Conservation (phyloP, 2,113 vertebrate genomes). For the Dascyllus trimaculatus region DNA sequence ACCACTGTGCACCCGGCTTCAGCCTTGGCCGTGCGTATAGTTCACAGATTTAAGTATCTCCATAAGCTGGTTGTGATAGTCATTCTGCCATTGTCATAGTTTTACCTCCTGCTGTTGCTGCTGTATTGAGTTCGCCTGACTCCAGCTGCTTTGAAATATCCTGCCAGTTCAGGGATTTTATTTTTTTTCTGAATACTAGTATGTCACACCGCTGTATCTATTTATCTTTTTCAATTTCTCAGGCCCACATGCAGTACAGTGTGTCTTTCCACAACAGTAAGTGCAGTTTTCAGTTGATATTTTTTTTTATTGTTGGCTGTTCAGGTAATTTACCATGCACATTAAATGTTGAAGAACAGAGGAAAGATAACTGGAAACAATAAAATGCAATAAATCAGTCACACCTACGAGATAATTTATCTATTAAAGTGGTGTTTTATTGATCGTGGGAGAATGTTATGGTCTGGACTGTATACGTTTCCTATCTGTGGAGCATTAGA, state of each 20-base stretch:
- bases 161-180: slow-evolving; percentile 44
- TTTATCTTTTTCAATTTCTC: slow-evolving; percentile 51
- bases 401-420: slow-evolving; percentile 58
- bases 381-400: slow-evolving; percentile 71
- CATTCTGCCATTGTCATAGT: slow-evolving; percentile 66
- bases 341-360: slow-evolving; percentile 64
- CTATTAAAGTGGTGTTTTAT: slow-evolving; percentile 61
- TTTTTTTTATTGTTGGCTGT: slow-evolving; percentile 58
- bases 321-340: slow-evolving; percentile 60
- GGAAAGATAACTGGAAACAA: slow-evolving; percentile 62
- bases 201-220: slow-evolving; percentile 55
- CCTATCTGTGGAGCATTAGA: slow-evolving; percentile 50
- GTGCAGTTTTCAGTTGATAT: slow-evolving; percentile 45
- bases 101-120: slow-evolving; percentile 65
- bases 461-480: slow-evolving; percentile 38
- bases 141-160: slow-evolving; percentile 62
- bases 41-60: slow-evolving; percentile 60
- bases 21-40: slow-evolving; percentile 41
- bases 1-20: slow-evolving; percentile 20
- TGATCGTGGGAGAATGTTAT: slow-evolving; percentile 55
- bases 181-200: slow-evolving; percentile 30
- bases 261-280: slow-evolving; percentile 46
- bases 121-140: slow-evolving; percentile 52
- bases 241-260: slow-evolving; percentile 18
- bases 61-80: slow-evolving; percentile 64